Percentiles rank a stretch among this genome's conserved stretches.
Evolutionary conservation across 2,888 invertebrate genomes (phyloP).

Genomic region (Anarsia innoxiella): DNA sequence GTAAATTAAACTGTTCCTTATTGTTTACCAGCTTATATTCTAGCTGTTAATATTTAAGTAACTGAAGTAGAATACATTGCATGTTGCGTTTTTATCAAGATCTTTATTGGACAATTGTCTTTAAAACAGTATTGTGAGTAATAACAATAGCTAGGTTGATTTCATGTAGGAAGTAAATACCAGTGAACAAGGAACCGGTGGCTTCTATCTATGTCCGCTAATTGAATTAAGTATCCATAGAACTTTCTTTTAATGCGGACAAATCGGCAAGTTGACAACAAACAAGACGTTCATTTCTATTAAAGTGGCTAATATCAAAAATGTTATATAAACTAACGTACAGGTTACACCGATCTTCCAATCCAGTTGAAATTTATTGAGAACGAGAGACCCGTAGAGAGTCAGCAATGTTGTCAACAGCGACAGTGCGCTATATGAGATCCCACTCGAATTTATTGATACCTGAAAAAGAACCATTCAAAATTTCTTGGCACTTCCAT

Average conservation of each 20-base stretch:
- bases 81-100: too few species aligned
- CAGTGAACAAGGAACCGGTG: neutral
- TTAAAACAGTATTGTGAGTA: too few species aligned
- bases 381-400: conserved; percentile 78
- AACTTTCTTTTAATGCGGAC: conserved; percentile 56
- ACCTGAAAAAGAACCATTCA: conserved; percentile 68
- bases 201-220: too few species aligned
- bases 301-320: conserved; percentile 80
- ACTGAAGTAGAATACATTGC: too few species aligned
- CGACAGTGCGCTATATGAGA: conserved; percentile 84
- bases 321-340: conserved; percentile 78
- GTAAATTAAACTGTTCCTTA: too few species aligned
- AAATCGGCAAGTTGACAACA: conserved; percentile 82
- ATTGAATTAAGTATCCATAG: neutral
- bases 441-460: conserved; percentile 82
- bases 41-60: too few species aligned
- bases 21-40: too few species aligned
- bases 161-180: neutral
- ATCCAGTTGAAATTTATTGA: conserved; percentile 82
- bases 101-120: too few species aligned
- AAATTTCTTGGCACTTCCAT: too few species aligned
- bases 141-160: too few species aligned
- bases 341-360: conserved; percentile 82
- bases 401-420: conserved; percentile 82
- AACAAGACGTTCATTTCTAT: conserved; percentile 87